Conservation (phyloP, 2,888 invertebrate genomes). For the Amorpha juglandis region DNA sequence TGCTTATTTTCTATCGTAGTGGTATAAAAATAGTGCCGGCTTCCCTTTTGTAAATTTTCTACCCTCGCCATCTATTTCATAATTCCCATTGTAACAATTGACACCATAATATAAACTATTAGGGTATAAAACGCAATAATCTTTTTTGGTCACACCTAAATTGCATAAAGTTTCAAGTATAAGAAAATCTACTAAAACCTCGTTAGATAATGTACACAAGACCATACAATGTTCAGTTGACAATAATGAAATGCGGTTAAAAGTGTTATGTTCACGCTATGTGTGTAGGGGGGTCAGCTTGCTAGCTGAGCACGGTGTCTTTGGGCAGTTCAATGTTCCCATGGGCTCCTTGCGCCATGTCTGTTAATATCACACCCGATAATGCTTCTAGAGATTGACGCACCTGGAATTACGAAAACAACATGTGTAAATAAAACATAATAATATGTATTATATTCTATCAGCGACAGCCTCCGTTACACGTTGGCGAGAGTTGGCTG, state of each 20-base stretch:
- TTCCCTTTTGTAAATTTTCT: no score
- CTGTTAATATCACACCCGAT: slow-evolving; percentile 86
- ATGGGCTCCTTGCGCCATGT: slow-evolving; percentile 62
- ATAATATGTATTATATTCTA: not conserved
- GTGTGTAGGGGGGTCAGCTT: slow-evolving; percentile 24
- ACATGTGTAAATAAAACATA: not conserved
- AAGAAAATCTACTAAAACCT: no score
- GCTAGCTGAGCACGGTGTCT: slow-evolving; percentile 77
- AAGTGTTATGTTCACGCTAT: not conserved
- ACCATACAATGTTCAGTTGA: not conserved
- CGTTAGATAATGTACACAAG: not conserved
- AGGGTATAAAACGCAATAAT: no score
- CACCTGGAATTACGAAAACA: slow-evolving; percentile 81
- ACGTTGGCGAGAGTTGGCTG: no score
- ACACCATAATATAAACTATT: no score
- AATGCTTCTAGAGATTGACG: slow-evolving; percentile 91
- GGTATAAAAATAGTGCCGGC: no score
- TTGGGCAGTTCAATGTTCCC: slow-evolving; percentile 61
- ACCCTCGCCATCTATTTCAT: no score
- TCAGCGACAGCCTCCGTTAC: no score
- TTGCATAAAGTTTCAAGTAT: no score
- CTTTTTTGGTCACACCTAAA: no score
- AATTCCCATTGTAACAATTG: no score
- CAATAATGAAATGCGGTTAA: not conserved
- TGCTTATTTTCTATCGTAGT: no score